phyloP scores from a whole-genome alignment of 2,113 vertebrate species.

The Cyanocitta stelleri region DNA sequence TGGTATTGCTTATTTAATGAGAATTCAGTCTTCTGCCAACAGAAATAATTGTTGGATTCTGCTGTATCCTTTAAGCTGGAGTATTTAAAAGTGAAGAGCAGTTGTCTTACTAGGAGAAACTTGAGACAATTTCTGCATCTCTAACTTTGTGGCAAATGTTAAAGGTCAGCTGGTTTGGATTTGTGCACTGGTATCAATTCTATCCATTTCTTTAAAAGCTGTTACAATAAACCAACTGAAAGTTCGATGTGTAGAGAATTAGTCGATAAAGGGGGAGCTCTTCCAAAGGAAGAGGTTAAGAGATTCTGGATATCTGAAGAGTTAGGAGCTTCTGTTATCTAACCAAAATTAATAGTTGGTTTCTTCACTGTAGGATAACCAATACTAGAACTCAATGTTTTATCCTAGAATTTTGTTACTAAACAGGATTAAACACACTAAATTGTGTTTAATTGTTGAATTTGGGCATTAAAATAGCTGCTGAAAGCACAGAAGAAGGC shows the following conservation, averaged over 20 bases:
- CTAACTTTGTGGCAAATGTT: neutral
- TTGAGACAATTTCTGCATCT: neutral
- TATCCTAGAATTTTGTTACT: neutral
- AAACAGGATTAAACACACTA: neutral
- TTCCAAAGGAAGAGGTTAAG: neutral
- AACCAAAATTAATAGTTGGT: neutral
- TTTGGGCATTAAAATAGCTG: constrained; percentile 71
- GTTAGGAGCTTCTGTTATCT: neutral
- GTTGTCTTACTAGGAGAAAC: neutral
- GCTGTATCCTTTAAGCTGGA: neutral
- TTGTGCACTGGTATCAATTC: neutral
- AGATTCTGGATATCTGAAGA: neutral
- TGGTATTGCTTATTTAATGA: neutral
- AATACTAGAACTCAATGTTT: neutral
- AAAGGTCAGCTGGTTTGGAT: neutral
- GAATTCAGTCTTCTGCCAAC: neutral
- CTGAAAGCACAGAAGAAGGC: constrained; percentile 88
- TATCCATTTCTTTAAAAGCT: neutral
- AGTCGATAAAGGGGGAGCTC: neutral
- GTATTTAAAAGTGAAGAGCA: neutral
- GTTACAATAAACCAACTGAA: neutral
- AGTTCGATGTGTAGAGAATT: neutral
- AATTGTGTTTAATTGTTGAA: neutral
- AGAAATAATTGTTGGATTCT: neutral
- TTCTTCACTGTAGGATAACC: neutral